phyloP scores from a whole-genome alignment of 2,113 vertebrate genomes.

The Ailuropoda melanoleuca region DNA sequence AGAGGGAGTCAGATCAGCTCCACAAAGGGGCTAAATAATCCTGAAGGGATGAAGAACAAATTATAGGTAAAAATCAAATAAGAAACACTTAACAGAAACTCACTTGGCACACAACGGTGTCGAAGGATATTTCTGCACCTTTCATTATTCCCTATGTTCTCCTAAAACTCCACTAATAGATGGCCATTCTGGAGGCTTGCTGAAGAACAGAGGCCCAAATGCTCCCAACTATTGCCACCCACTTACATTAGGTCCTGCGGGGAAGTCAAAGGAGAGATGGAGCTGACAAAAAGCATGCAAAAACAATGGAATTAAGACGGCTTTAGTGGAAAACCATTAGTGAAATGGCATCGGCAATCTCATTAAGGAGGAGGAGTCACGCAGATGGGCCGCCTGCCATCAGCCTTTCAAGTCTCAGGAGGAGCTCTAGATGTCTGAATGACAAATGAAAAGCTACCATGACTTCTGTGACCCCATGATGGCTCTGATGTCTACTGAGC shows the following conservation, averaged over 20 bases:
- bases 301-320: conserved; percentile 12
- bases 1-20: background rate
- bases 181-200: background rate
- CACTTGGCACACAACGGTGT: background rate
- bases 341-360: conserved; percentile 56
- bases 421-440: background rate
- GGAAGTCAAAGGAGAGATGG: background rate
- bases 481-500: conserved; percentile 20
- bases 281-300: background rate
- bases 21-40: background rate
- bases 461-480: conserved; percentile 39
- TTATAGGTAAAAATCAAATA: background rate
- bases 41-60: background rate
- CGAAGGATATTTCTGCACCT: background rate
- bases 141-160: background rate
- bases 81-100: background rate
- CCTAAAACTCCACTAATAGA: background rate
- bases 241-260: background rate
- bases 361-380: background rate
- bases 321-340: background rate
- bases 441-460: conserved; percentile 39
- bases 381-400: background rate
- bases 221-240: background rate
- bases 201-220: background rate
- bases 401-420: background rate